Percentiles rank a stretch among this genome's conserved stretches.
Conservation (phyloP, 2,113 vertebrate genomes). For the Thunnus maccoyii region DNA sequence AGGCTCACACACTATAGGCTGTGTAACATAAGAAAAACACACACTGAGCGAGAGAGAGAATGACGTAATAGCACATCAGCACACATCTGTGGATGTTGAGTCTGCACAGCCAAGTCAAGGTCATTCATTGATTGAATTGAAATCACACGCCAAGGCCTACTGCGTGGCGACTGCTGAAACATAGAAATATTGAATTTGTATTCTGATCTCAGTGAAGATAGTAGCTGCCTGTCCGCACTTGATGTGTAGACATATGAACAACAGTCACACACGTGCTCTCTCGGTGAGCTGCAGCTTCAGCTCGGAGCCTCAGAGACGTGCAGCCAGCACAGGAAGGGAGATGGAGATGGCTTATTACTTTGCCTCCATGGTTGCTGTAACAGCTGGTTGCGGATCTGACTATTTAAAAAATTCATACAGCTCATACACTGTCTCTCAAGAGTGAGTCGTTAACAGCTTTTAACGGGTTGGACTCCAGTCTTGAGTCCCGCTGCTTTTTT, state of each 20-base stretch:
- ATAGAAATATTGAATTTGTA: slow-evolving; percentile 1
- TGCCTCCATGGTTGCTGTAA: neutral
- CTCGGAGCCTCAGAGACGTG: neutral
- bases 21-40: slow-evolving; percentile 14
- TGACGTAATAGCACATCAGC: slow-evolving; percentile 74
- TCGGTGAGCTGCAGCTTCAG: slow-evolving; percentile 35
- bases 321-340: slow-evolving; percentile 6
- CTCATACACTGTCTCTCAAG: neutral
- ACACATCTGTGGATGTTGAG: slow-evolving; percentile 62
- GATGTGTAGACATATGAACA: slow-evolving; percentile 34
- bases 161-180: neutral
- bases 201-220: slow-evolving; percentile 10
- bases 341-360: neutral
- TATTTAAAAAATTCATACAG: neutral
- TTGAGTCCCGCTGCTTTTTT: neutral
- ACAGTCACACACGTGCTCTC: slow-evolving; percentile 57
- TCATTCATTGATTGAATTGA: slow-evolving; percentile 73
- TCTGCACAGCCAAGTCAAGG: slow-evolving; percentile 76
- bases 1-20: neutral
- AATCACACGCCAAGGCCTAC: neutral
- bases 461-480: slow-evolving; percentile 45
- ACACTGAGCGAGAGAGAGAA: slow-evolving; percentile 12
- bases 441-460: slow-evolving; percentile 30
- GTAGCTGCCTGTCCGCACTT: slow-evolving; percentile 9
- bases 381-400: slow-evolving; percentile 11